Conservation (phyloP, 2,797 vertebrate genomes). For the Podarcis siculus region DNA sequence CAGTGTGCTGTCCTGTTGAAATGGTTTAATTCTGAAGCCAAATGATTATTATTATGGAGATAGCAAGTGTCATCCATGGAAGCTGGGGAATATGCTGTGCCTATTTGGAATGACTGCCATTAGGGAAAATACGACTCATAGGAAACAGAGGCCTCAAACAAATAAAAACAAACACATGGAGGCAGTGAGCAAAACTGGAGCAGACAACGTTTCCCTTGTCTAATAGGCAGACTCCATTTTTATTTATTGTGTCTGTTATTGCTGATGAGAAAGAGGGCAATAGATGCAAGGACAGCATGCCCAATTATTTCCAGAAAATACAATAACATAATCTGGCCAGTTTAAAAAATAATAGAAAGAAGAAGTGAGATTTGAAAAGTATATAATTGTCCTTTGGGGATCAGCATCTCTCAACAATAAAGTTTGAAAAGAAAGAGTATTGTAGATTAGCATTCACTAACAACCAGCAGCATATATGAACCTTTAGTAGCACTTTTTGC, state of each 20-base stretch:
- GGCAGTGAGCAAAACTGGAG: background rate
- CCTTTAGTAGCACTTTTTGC: background rate
- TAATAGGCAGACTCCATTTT: constrained; percentile 60
- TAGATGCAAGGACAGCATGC: constrained; percentile 22
- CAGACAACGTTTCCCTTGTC: constrained; percentile 48
- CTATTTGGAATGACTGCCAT: constrained; percentile 70
- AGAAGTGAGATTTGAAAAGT: background rate
- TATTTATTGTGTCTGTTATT: constrained; percentile 45
- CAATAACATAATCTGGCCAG: constrained; percentile 10
- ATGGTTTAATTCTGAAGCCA: constrained; percentile 68
- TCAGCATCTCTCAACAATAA: background rate
- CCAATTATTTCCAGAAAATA: constrained; percentile 32
- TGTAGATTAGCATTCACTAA: background rate
- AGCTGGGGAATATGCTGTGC: constrained; percentile 54
- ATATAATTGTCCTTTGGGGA: background rate
- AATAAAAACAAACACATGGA: constrained; percentile 63
- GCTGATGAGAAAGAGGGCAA: constrained; percentile 25
- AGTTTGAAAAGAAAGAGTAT: background rate
- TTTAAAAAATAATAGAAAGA: constrained; percentile 10
- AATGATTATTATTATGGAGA: constrained; percentile 69
- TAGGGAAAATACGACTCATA: constrained; percentile 63
- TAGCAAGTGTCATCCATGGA: constrained; percentile 62
- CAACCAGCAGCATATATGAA: background rate
- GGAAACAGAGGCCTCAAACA: constrained; percentile 55
- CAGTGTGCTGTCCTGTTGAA: constrained; percentile 54